Conservation (phyloP, 2,888 invertebrate species). For the Acronicta leporina region DNA sequence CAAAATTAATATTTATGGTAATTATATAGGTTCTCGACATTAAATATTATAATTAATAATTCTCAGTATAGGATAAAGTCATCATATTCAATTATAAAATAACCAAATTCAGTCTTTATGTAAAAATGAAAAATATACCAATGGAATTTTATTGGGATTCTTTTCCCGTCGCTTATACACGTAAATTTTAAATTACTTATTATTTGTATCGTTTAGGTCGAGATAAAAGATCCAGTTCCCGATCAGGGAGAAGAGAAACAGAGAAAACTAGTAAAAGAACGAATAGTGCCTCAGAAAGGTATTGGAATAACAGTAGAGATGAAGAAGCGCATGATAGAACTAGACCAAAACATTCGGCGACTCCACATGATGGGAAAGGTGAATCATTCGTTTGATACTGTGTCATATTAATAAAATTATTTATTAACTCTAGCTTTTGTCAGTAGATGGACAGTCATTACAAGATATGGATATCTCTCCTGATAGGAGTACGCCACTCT, state of each 20-base stretch:
- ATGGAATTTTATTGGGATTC: no score
- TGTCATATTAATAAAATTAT: constrained; percentile 9
- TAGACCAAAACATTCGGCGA: constrained; percentile 75
- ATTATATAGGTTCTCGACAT: no score
- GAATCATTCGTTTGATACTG: constrained; percentile 12
- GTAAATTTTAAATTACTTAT: not conserved
- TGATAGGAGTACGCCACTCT: constrained; percentile 95
- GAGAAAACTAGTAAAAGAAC: constrained; percentile 81
- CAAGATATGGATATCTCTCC: constrained; percentile 99
- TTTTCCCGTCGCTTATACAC: not conserved
- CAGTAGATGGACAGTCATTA: constrained; percentile 85
- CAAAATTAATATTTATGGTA: no score
- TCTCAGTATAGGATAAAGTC: no score
- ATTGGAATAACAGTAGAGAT: constrained; percentile 79
- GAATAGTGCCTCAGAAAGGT: constrained; percentile 77
- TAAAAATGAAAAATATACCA: no score
- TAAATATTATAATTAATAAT: no score
- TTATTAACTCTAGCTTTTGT: constrained; percentile 21
- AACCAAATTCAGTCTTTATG: no score
- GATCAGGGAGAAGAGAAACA: constrained; percentile 79
- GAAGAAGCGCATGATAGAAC: constrained; percentile 78
- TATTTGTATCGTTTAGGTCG: constrained; percentile 67
- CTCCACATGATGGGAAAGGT: constrained; percentile 80
- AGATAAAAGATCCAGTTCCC: constrained; percentile 81
- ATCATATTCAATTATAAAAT: no score